Evolutionary conservation across 2,797 vertebrate species (phyloP).

Genomic region (Hyperoplus immaculatus): DNA sequence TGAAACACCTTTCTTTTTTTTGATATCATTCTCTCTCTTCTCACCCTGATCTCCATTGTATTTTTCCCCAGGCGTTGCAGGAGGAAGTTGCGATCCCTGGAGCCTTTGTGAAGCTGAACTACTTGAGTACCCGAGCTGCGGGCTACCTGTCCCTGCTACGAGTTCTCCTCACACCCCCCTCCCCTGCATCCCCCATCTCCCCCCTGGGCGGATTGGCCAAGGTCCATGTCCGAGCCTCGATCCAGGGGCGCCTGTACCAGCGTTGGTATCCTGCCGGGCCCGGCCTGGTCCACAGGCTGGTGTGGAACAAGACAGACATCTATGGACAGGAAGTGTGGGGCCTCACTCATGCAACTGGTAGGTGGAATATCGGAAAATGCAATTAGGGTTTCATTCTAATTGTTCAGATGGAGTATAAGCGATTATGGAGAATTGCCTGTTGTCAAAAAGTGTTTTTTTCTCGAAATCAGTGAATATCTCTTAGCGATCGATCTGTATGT

Average conservation of each 20-base stretch:
- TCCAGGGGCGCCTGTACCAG: conserved; percentile 94
- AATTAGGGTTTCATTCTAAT: too few species aligned
- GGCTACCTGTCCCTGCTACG: conserved; percentile 95
- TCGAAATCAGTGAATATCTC: too few species aligned
- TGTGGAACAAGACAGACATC: conserved; percentile 98
- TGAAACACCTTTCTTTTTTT: conserved; percentile 36
- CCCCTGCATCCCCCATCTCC: conserved; percentile 82
- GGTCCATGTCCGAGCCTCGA: conserved; percentile 92
- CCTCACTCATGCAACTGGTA: conserved; percentile 94
- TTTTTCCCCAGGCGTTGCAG: conserved; percentile 90
- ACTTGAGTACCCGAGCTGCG: conserved; percentile 93
- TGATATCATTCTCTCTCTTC: conserved; percentile 21
- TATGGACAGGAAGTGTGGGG: conserved; percentile 97
- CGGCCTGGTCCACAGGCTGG: conserved; percentile 92
- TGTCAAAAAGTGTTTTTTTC: too few species aligned
- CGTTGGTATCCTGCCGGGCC: conserved; percentile 95
- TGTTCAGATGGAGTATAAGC: too few species aligned
- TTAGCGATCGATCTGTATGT: too few species aligned
- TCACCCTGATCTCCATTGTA: conserved; percentile 42
- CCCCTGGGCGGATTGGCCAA: conserved; percentile 89
- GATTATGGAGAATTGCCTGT: too few species aligned
- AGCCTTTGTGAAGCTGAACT: conserved; percentile 94
- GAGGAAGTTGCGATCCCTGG: conserved; percentile 94
- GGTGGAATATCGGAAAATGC: conserved; percentile 42
- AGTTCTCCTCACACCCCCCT: conserved; percentile 91